Conservation (phyloP, 2,888 invertebrate species). For the Meandrusa payeni region DNA sequence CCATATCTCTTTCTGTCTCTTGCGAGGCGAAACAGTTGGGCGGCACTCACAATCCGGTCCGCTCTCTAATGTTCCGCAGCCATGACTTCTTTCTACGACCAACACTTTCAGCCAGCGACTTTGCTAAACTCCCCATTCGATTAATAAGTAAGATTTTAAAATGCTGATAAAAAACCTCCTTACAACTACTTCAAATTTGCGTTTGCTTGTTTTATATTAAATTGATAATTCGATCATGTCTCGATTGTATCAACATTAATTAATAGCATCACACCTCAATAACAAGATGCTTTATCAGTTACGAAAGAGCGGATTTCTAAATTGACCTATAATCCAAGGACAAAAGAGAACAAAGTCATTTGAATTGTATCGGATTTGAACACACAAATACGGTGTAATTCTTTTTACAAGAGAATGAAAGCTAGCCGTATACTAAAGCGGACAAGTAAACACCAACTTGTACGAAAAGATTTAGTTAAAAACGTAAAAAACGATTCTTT, state of each 20-base stretch:
- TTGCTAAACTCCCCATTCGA: too few species aligned
- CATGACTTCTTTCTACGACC: too few species aligned
- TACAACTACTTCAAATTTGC: too few species aligned
- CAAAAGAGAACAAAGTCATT: conserved; percentile 15
- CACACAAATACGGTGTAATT: conserved; percentile 14
- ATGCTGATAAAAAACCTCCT: too few species aligned
- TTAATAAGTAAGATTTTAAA: too few species aligned
- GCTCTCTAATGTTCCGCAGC: too few species aligned
- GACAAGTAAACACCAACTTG: background rate
- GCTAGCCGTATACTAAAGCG: conserved; percentile 7
- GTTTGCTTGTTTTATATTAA: too few species aligned
- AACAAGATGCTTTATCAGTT: conserved; percentile 17
- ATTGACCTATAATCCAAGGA: conserved; percentile 19
- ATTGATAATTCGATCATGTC: too few species aligned
- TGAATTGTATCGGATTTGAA: conserved; percentile 17
- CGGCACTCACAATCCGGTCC: too few species aligned
- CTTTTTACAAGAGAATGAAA: conserved; percentile 14
- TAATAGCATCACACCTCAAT: background rate
- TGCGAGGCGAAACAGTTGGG: too few species aligned
- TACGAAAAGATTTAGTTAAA: conserved; percentile 6
- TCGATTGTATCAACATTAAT: background rate
- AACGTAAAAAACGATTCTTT: conserved; percentile 7
- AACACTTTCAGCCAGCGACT: too few species aligned
- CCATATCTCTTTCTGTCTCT: too few species aligned
- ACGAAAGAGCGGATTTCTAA: conserved; percentile 21